Evolutionary conservation across 1,140 invertebrate species (phyloP), one percentile per base, ranked within the genome.

Genomic region (Zelostemma sp.): DNA sequence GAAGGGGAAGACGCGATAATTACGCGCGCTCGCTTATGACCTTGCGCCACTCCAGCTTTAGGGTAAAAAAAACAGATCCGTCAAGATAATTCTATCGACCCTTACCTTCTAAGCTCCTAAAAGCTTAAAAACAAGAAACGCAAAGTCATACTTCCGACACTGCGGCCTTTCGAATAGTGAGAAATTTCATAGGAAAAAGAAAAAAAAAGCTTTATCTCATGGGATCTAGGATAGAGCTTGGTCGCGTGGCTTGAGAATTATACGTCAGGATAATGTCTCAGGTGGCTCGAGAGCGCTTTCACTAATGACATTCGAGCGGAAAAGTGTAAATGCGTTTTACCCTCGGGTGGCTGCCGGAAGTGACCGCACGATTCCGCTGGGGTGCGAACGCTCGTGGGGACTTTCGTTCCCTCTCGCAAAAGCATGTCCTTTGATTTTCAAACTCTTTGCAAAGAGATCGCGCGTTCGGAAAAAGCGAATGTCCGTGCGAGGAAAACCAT

Each of bases 161-260:
- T n/a, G n/a, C n/a, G n/a, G n/a, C n/a, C n/a, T n/a, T n/a, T n/a
- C n/a, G n/a, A n/a, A n/a, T n/a, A n/a, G n/a, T n/a, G n/a, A n/a
- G n/a, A n/a, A n/a, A n/a, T n/a, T 28, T 8, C 8, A 8, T 28
- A 28, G 25, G 25, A 3, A n/a, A 35, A 11, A 9, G 11, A 35
- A 35, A 35, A 35, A 35, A 9, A 6, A 1, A 35, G 33, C 33
- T 35, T 35, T 35, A 35, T 35, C 33, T 9, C 6, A n/a, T 35
- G 6, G 33, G 33, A 35, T 35, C 33, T 35, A n/a, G 33, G 33
- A 35, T 35, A n/a, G n/a, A 35, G 33, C 6, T 0, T 45, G 43
- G 58, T 73, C 78, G 74, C 74, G 71, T 77, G 76, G 65, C 69
- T 35, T n/a, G 66, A 70, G 63, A 76, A 77, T 79, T 78, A 79